These are phyloP conservation scores for Corythornis leucogaster DNA, from an alignment of 2,797 vertebrate genomes.

Conservation along the genomic window DNA sequence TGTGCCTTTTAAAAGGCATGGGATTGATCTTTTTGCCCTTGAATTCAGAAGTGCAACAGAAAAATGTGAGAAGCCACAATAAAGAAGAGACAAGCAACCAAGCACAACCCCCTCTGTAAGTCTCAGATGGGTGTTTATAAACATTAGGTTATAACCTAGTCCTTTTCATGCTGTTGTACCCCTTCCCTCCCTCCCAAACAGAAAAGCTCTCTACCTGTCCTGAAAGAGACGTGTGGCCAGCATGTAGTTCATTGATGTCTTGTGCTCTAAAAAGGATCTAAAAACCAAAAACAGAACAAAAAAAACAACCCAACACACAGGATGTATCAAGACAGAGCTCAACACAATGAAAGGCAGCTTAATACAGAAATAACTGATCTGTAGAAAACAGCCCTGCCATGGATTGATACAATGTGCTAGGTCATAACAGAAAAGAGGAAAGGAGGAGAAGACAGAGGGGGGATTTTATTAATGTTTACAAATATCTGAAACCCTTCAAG, in stretches of 20 bases:
- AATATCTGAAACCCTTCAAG: too few species aligned
- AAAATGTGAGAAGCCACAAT: not conserved
- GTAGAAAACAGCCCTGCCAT: not conserved
- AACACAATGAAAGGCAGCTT: not conserved
- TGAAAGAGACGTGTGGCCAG: conserved; percentile 93
- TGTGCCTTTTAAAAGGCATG: not conserved
- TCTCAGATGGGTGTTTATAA: not conserved
- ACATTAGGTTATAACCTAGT: not conserved
- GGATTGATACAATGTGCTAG: not conserved
- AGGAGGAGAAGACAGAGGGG: not conserved
- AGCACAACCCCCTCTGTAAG: not conserved
- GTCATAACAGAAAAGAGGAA: not conserved
- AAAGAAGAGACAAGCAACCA: not conserved
- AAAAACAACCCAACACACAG: not conserved
- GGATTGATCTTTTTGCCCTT: not conserved
- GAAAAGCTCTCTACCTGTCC: conserved; percentile 85
- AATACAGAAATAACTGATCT: not conserved
- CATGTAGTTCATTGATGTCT: conserved; percentile 96
- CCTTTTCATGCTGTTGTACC: not conserved
- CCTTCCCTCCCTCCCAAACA: not conserved
- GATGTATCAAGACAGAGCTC: not conserved
- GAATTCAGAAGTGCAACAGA: not conserved
- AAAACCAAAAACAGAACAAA: not conserved
- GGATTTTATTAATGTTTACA: too few species aligned
- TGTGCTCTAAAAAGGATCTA: conserved; percentile 94